Percentiles rank a stretch among this genome's conserved stretches.
phyloP scores from a whole-genome alignment of 2,888 invertebrate species.

The Pyrrhosoma nymphula region DNA sequence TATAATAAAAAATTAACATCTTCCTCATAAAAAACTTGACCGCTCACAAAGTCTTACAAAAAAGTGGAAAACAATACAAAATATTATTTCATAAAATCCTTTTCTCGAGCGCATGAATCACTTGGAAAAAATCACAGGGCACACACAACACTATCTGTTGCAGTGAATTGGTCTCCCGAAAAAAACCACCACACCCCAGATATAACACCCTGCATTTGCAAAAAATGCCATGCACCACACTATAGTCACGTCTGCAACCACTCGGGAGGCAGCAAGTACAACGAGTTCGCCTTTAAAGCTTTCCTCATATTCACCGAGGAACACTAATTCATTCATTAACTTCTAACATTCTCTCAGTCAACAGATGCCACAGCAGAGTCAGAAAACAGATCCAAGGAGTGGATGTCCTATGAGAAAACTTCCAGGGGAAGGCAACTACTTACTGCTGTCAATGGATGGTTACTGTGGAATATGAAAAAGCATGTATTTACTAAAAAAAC shows the following conservation, averaged over 20 bases:
- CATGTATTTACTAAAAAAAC: background rate
- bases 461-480: background rate
- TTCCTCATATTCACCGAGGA: conserved; percentile 56
- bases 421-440: conserved; percentile 44
- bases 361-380: conserved; percentile 56
- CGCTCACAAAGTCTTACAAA: conserved; percentile 67
- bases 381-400: conserved; percentile 28
- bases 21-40: conserved; percentile 67
- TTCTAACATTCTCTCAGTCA: conserved; percentile 50
- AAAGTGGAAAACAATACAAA: conserved; percentile 67
- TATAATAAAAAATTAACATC: conserved; percentile 67
- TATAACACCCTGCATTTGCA: conserved; percentile 49
- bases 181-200: conserved; percentile 60
- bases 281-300: conserved; percentile 29
- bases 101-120: conserved; percentile 65
- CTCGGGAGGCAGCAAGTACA: conserved; percentile 48
- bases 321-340: conserved; percentile 47
- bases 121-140: conserved; percentile 66
- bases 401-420: background rate
- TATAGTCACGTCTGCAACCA: conserved; percentile 44
- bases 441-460: conserved; percentile 51
- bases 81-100: conserved; percentile 55
- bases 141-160: conserved; percentile 47
- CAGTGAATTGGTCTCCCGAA: conserved; percentile 40
- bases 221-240: conserved; percentile 65